Percentiles rank a stretch among this genome's conserved stretches.
These are phyloP conservation scores for Osedax frankpressi DNA, from an alignment of 2,888 invertebrate species.

Conservation along the genomic window DNA sequence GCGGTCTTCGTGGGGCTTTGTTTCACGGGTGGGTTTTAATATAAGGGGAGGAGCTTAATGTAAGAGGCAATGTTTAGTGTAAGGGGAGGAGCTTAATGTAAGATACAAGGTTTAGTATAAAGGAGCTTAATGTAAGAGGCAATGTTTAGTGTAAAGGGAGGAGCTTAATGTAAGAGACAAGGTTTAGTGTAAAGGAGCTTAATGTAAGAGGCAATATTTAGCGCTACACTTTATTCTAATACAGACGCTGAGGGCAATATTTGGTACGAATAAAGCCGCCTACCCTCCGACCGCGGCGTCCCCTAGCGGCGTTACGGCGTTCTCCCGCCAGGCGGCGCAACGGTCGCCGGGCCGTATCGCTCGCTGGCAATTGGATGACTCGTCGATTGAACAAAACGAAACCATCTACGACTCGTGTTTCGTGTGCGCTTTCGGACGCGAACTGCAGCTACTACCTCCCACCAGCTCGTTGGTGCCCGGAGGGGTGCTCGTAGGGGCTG, in stretches of 20 bases:
- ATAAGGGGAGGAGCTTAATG: too few species aligned
- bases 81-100: too few species aligned
- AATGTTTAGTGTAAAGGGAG: too few species aligned
- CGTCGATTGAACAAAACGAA: background rate
- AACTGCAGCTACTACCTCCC: background rate
- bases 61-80: too few species aligned
- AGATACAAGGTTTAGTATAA: too few species aligned
- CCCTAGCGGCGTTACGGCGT: slow-evolving; percentile 27
- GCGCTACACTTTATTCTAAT: too few species aligned
- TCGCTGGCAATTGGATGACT: background rate
- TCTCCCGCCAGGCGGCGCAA: slow-evolving; percentile 34
- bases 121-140: too few species aligned
- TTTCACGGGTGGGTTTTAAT: too few species aligned
- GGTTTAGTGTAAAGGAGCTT: too few species aligned
- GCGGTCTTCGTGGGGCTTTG: too few species aligned
- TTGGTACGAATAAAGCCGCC: slow-evolving; percentile 58
- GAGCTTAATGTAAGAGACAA: too few species aligned
- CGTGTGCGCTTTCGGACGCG: background rate
- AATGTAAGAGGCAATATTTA: too few species aligned
- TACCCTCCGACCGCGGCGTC: slow-evolving; percentile 39
- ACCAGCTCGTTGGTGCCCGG: background rate
- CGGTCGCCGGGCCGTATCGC: slow-evolving; percentile 23
- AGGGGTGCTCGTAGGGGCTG: background rate
- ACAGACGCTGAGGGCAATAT: slow-evolving; percentile 57
- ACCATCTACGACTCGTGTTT: background rate